Percentiles rank a stretch among this genome's conserved stretches.
Conservation (phyloP, 1,140 invertebrate species). For the Orchestia grillus region DNA sequence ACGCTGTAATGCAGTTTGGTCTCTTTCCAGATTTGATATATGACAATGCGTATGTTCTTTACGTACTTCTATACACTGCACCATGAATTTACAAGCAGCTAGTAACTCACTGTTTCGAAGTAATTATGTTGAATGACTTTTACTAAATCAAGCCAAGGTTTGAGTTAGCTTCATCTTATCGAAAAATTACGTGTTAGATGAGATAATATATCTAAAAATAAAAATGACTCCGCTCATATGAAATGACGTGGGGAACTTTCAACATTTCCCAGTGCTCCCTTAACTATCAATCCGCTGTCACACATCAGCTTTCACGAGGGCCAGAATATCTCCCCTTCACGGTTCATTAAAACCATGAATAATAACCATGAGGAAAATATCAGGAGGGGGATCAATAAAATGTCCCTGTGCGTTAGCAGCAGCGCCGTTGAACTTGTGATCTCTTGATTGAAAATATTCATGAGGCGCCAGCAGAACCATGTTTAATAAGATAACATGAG, state of each 20-base stretch:
- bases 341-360: neutral
- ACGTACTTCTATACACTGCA: neutral
- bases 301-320: neutral
- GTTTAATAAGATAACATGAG: neutral
- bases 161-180: too few relatives aligned
- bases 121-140: neutral
- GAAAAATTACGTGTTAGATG: neutral
- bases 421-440: neutral
- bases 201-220: neutral
- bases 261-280: neutral
- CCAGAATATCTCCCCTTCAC: neutral
- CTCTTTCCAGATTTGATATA: neutral
- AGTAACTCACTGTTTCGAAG: neutral
- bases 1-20: neutral
- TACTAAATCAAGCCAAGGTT: neutral
- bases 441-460: slow-evolving; percentile 10
- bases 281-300: neutral
- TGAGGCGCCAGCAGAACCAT: neutral
- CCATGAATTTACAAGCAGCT: neutral
- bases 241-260: neutral
- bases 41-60: neutral
- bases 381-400: neutral
- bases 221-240: neutral
- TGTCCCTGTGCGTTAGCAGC: neutral
- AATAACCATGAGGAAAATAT: neutral